Evolutionary conservation across 2,797 vertebrate genomes (phyloP).

Genomic region (Avahi laniger): DNA sequence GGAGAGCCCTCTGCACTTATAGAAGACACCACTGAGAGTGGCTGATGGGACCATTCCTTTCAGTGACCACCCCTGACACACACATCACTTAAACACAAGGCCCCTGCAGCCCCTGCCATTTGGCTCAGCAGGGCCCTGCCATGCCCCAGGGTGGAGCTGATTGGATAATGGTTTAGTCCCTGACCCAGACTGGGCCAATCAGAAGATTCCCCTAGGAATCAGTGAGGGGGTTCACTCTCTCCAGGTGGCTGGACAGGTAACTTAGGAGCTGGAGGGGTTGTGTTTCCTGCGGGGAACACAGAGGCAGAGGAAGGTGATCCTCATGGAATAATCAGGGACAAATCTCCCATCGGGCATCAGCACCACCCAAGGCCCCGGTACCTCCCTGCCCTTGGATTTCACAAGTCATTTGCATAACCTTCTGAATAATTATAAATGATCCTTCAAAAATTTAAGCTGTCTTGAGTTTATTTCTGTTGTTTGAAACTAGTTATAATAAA

Average conservation of each 20-base stretch:
- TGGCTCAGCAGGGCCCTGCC: background rate
- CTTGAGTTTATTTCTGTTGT: background rate
- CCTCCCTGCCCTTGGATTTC: background rate
- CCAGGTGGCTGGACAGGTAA: background rate
- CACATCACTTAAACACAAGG: background rate
- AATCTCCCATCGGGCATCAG: background rate
- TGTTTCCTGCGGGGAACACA: background rate
- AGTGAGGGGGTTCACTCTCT: background rate
- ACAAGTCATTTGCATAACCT: background rate
- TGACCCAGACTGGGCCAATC: background rate
- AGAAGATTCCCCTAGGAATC: background rate
- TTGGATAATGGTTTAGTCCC: background rate
- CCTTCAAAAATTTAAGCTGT: background rate
- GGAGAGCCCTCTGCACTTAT: background rate
- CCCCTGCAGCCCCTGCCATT: background rate
- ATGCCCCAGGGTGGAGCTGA: background rate
- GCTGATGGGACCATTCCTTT: background rate
- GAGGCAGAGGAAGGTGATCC: background rate
- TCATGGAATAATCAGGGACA: background rate
- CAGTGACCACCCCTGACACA: background rate
- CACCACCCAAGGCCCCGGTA: background rate
- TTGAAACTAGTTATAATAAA: conserved; percentile 15
- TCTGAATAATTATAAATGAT: background rate
- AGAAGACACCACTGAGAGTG: background rate
- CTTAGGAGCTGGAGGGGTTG: fast-evolving